These are phyloP conservation scores for Zophobas atratus DNA, from an alignment of 1,140 invertebrate species.

Conservation along the genomic window DNA sequence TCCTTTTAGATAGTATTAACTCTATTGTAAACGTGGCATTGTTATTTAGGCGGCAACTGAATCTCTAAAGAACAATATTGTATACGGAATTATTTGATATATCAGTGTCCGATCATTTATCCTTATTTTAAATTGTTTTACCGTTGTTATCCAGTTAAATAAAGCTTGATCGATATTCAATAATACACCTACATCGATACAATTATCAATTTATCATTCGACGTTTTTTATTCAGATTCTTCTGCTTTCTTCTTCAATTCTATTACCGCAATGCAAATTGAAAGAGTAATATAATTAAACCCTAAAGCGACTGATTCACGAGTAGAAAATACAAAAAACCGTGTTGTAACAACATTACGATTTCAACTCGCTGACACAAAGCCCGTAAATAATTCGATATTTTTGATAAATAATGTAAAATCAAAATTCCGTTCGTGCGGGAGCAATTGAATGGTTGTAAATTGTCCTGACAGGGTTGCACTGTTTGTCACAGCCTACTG, in stretches of 20 bases:
- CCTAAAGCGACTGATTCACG: background rate
- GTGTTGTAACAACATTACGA: constrained; percentile 49
- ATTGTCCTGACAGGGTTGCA: constrained; percentile 60
- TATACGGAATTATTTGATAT: constrained; percentile 52
- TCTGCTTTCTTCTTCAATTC: constrained; percentile 17
- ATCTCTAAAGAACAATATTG: constrained; percentile 51
- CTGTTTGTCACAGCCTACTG: constrained; percentile 61
- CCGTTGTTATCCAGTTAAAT: constrained; percentile 20
- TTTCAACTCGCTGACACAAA: constrained; percentile 55
- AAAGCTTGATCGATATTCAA: constrained; percentile 34
- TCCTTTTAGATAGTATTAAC: constrained; percentile 56
- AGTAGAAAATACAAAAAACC: constrained; percentile 2
- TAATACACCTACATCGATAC: constrained; percentile 19
- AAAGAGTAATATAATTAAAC: constrained; percentile 7
- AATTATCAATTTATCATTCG: constrained; percentile 27
- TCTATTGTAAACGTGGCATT: constrained; percentile 50
- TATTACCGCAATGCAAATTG: background rate
- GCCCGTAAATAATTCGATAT: constrained; percentile 63
- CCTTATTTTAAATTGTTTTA: constrained; percentile 30
- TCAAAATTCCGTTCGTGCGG: constrained; percentile 65
- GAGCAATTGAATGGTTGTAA: constrained; percentile 64
- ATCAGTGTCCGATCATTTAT: constrained; percentile 45
- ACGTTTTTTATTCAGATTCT: constrained; percentile 20
- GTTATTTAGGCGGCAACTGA: constrained; percentile 51
- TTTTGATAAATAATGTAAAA: constrained; percentile 63